Evolutionary conservation across 2,888 invertebrate genomes (phyloP), one percentile per base, ranked within the genome.

Genomic region (Latheticus oryzae): DNA sequence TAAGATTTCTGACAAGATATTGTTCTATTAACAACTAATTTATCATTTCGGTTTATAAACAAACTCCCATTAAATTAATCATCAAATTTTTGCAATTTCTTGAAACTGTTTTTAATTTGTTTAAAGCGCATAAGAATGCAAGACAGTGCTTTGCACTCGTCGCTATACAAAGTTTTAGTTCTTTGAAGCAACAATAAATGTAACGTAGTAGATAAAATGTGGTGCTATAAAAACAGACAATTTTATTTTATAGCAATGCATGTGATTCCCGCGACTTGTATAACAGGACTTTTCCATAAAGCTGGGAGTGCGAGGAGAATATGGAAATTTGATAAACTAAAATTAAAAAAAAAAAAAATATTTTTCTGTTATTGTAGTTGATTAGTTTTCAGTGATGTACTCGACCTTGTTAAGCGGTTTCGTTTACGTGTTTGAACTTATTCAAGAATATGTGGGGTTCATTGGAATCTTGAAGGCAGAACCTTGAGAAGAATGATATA

Each of bases 161-260:
- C 21, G 8, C 32, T 12, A 24, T 40, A 21, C 21, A 28, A 45
- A 45, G 43, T 13, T 16, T 47, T 33, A 45, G 5, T 28, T 8
- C 19, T 51, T 50, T 9, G 51, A 40, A 32, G 38, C 30, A 21
- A 28, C 40, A 51, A 40, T 40, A 40, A 51, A 51, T 51, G 37
- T 21, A 26, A 26, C 37, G 51, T 40, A 51, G 51, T 38, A 38
- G 38, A 50, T 50, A 50, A 37, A 38, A 26, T 30, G 8, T 16
- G 4, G 15, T 28, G 26, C 40, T 12, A 51, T 51, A 51, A 51
- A n/a, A 51, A 28, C 30, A 28, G 51, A 35, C 50, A 51, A 40
- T 40, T 23, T 38, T 13, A 32, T 38, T 51, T 51, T 51, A 50
- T 50, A 28, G 50, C 37, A 11, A 26, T 47, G 33, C 35, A 47